Percentiles rank a stretch among this genome's conserved stretches.
phyloP scores from a whole-genome alignment of 2,113 vertebrate species.

The Circaetus gallicus region DNA sequence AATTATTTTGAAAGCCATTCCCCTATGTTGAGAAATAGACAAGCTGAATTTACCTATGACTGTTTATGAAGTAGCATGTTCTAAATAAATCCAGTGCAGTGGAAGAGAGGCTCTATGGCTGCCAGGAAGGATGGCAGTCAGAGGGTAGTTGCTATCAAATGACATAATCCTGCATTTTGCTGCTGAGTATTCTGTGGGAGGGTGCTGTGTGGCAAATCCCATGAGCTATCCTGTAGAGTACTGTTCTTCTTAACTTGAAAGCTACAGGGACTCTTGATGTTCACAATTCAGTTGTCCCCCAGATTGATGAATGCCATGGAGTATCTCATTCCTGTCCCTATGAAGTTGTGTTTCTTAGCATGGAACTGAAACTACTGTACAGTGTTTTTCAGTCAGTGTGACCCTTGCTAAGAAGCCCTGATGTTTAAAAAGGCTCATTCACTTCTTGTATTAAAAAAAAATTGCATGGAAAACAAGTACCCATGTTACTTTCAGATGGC shows the following conservation, averaged over 20 bases:
- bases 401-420: neutral
- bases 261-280: neutral
- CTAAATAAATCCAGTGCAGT: neutral
- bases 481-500: neutral
- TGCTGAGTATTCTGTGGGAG: neutral
- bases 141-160: neutral
- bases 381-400: neutral
- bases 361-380: neutral
- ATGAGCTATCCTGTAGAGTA: neutral
- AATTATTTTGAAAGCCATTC: neutral
- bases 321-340: neutral
- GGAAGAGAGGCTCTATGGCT: neutral
- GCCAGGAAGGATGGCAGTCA: neutral
- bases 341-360: neutral
- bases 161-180: neutral
- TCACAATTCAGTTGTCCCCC: neutral
- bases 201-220: neutral
- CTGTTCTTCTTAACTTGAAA: neutral
- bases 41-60: neutral
- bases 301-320: neutral
- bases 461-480: neutral
- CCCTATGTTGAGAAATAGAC: neutral
- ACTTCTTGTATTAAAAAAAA: neutral
- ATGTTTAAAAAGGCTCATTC: neutral
- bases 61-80: neutral